These are phyloP conservation scores for Drosophila tripunctata DNA, from an alignment of 2,888 invertebrate species.

Conservation along the genomic window DNA sequence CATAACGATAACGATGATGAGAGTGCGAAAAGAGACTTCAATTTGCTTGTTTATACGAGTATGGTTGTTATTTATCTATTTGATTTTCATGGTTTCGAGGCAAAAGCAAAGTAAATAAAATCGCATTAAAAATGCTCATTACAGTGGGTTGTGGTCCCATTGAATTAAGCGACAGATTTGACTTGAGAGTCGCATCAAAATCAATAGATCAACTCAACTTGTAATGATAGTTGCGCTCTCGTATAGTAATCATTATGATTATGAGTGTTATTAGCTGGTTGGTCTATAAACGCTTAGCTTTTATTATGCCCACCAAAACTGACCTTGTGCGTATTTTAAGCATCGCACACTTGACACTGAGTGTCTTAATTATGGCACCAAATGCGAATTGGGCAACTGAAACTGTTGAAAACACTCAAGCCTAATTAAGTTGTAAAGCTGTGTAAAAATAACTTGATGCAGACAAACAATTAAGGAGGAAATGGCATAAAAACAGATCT, in stretches of 20 bases:
- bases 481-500: neutral
- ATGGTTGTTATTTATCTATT: conserved; percentile 41
- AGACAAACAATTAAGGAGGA: conserved; percentile 3
- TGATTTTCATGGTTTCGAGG: conserved; percentile 49
- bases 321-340: conserved; percentile 59
- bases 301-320: conserved; percentile 44
- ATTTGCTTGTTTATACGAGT: conserved; percentile 24
- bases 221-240: conserved; percentile 24
- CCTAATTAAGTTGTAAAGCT: conserved; percentile 13
- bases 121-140: conserved; percentile 57
- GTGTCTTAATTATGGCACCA: conserved; percentile 50
- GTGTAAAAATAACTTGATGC: neutral
- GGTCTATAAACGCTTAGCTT: conserved; percentile 13
- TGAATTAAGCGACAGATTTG: conserved; percentile 2
- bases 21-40: conserved; percentile 17
- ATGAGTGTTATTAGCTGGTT: conserved; percentile 37
- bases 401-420: conserved; percentile 4
- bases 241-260: conserved; percentile 44
- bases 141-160: conserved; percentile 21
- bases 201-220: conserved; percentile 40
- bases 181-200: conserved; percentile 16
- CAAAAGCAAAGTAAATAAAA: conserved; percentile 63
- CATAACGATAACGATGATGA: conserved; percentile 32
- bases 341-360: conserved; percentile 47
- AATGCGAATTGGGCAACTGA: conserved; percentile 21